phyloP scores from a whole-genome alignment of 2,797 vertebrate genomes.

The Todus mexicanus region DNA sequence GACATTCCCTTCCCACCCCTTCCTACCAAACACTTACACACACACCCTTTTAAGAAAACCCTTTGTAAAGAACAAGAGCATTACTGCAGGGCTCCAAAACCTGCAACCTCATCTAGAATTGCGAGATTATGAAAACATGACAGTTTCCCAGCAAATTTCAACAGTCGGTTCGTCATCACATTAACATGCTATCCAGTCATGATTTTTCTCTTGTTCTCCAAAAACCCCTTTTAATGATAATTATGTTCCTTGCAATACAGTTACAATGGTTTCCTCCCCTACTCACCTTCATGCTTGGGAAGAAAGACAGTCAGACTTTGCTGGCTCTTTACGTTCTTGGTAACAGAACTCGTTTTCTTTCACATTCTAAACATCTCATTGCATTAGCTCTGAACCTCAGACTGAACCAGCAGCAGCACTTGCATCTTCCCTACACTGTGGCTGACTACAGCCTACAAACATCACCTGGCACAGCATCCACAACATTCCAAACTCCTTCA shows the following conservation, averaged over 20 bases:
- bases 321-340: not conserved
- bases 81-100: not conserved
- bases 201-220: not conserved
- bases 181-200: not conserved
- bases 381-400: not conserved
- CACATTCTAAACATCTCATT: not conserved
- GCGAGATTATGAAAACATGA: not conserved
- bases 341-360: not conserved
- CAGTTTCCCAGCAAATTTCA: not conserved
- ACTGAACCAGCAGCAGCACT: not conserved
- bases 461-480: not conserved
- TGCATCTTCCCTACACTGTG: not conserved
- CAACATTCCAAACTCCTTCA: not conserved
- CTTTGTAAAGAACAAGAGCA: not conserved
- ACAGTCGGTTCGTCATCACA: not conserved
- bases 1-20: not conserved
- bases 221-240: not conserved
- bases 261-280: not conserved
- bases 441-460: not conserved
- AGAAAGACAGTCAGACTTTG: not conserved
- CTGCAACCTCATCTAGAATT: not conserved
- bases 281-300: not conserved
- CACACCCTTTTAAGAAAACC: not conserved
- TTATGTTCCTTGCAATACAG: not conserved
- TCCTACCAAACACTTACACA: not conserved